A percentile compares a stretch with the other conserved stretches of the same genome.
Evolutionary conservation across 2,797 vertebrate genomes (phyloP).

Genomic region (Centropyge bicolor): DNA sequence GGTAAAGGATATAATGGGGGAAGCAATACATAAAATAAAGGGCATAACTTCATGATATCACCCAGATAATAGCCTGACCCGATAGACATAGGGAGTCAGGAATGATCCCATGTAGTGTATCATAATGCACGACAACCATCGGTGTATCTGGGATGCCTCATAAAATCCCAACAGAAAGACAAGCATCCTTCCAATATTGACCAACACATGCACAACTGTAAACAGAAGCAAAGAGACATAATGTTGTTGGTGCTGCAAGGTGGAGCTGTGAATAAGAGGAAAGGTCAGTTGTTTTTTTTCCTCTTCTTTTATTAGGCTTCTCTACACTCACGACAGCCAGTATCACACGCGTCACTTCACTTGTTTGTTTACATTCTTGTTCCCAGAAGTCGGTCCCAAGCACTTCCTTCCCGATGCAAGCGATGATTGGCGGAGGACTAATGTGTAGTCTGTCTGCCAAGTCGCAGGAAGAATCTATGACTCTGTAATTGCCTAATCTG

Average conservation of each 20-base stretch:
- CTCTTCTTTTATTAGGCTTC: not conserved
- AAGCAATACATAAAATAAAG: not conserved
- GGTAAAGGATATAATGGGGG: not conserved
- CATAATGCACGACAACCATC: not conserved
- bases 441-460: not conserved
- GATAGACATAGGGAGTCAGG: not conserved
- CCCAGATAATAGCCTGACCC: not conserved
- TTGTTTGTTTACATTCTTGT: too few relatives aligned
- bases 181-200: not conserved
- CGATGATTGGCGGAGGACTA: too few relatives aligned
- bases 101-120: not conserved
- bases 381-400: not conserved
- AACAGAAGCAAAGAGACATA: not conserved
- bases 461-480: not conserved
- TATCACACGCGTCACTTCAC: not conserved
- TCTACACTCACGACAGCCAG: not conserved
- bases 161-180: not conserved
- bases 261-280: not conserved
- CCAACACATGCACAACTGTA: not conserved
- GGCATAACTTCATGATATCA: not conserved
- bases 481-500: not conserved
- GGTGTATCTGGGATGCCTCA: not conserved
- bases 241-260: not conserved
- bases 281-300: not conserved
- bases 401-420: not conserved